phyloP scores from a whole-genome alignment of 2,797 vertebrate species.

The Acanthurus tractus region DNA sequence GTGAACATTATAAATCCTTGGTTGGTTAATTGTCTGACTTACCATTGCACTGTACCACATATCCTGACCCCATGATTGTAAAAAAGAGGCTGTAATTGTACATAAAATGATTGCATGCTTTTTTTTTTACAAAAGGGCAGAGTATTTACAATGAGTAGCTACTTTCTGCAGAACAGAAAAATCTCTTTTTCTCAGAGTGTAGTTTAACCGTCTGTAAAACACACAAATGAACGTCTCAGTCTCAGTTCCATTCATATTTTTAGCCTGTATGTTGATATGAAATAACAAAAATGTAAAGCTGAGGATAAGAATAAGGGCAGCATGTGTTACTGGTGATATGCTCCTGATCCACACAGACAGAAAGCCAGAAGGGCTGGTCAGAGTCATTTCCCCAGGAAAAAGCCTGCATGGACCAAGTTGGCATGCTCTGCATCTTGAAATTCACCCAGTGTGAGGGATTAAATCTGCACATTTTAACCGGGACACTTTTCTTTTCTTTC shows the following conservation, averaged over 20 bases:
- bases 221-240: constrained; percentile 6
- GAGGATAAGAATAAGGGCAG: constrained; percentile 21
- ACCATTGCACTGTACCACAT: constrained; percentile 34
- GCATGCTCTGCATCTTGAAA: constrained; percentile 41
- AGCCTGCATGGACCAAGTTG: constrained; percentile 43
- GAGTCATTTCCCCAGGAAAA: constrained; percentile 61
- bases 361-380: constrained; percentile 39
- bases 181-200: constrained; percentile 28
- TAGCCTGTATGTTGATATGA: background rate
- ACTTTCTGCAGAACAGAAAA: constrained; percentile 45
- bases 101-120: constrained; percentile 40
- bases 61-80: constrained; percentile 45
- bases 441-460: constrained; percentile 48
- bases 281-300: constrained; percentile 1
- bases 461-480: constrained; percentile 41
- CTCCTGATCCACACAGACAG: constrained; percentile 49
- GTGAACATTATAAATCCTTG: constrained; percentile 51
- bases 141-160: constrained; percentile 51
- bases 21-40: constrained; percentile 50
- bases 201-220: constrained; percentile 12
- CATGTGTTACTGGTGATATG: constrained; percentile 53
- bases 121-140: constrained; percentile 29
- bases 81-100: constrained; percentile 41
- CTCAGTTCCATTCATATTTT: constrained; percentile 8
- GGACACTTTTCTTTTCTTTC: constrained; percentile 32